phyloP scores from a whole-genome alignment of 2,888 invertebrate species.

The Yponomeuta plumbellus region DNA sequence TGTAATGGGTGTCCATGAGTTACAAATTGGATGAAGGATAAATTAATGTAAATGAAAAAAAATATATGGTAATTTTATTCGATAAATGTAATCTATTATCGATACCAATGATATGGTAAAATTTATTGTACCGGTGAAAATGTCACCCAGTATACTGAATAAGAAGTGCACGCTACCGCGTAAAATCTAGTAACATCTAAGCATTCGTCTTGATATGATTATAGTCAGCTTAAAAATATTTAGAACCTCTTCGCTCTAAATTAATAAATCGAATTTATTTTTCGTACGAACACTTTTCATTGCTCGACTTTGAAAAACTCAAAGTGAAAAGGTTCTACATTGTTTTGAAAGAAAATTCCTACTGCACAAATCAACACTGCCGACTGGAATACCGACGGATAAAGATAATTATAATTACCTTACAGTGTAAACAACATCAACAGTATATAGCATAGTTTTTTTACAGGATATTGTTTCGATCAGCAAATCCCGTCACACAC shows the following conservation, averaged over 20 bases:
- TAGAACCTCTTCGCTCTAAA: not conserved
- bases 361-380: not conserved
- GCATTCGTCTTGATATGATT: conserved; percentile 55
- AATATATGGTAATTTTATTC: no score
- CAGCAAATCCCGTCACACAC: no score
- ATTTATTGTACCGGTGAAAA: no score
- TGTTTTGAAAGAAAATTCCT: not conserved
- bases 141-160: no score
- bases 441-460: not conserved
- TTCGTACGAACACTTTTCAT: no score
- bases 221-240: not conserved
- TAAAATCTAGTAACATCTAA: conserved; percentile 33
- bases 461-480: not conserved
- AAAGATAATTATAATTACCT: not conserved
- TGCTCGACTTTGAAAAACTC: not conserved
- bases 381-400: not conserved
- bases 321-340: not conserved
- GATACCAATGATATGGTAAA: no score
- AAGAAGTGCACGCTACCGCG: conserved; percentile 21
- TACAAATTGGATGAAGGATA: no score
- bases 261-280: not conserved
- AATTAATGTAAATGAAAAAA: no score
- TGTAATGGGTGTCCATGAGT: no score
- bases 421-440: not conserved
- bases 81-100: no score